A percentile compares a stretch with the other conserved stretches of the same genome.
Conservation (phyloP, 1,140 invertebrate species). For the Apocrypta bakeri region DNA sequence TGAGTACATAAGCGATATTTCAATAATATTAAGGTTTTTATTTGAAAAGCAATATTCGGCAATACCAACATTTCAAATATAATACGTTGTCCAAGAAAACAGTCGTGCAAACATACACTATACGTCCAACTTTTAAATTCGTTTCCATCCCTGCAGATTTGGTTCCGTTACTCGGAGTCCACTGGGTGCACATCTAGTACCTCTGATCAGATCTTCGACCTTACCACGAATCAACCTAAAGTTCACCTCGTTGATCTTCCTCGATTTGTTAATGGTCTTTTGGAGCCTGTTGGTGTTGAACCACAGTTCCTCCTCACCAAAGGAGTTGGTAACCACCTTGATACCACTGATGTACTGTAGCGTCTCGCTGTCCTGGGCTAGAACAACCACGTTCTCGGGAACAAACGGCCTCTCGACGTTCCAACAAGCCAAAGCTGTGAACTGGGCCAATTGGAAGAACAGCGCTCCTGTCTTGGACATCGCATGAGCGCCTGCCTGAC, state of each 20-base stretch:
- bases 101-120: not conserved
- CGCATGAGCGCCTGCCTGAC: conserved; percentile 71
- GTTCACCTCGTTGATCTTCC: conserved; percentile 67
- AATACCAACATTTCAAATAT: not conserved
- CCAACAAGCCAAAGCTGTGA: conserved; percentile 83
- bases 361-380: conserved; percentile 75
- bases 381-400: conserved; percentile 75
- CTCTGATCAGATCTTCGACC: conserved; percentile 70
- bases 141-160: conserved; percentile 61
- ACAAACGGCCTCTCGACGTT: conserved; percentile 79
- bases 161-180: conserved; percentile 53
- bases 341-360: conserved; percentile 81
- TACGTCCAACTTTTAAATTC: not conserved
- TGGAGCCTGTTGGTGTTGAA: conserved; percentile 72
- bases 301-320: conserved; percentile 70
- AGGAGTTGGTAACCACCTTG: conserved; percentile 67
- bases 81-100: too few species aligned
- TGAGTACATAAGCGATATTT: not conserved
- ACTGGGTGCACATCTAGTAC: conserved; percentile 66
- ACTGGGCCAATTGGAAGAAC: conserved; percentile 81
- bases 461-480: conserved; percentile 76
- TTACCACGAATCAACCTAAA: conserved; percentile 67
- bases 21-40: not conserved
- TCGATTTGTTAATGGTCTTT: conserved; percentile 70
- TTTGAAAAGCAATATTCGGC: not conserved